These are phyloP conservation scores for Apus apus DNA, from an alignment of 2,113 vertebrate genomes.

Conservation along the genomic window DNA sequence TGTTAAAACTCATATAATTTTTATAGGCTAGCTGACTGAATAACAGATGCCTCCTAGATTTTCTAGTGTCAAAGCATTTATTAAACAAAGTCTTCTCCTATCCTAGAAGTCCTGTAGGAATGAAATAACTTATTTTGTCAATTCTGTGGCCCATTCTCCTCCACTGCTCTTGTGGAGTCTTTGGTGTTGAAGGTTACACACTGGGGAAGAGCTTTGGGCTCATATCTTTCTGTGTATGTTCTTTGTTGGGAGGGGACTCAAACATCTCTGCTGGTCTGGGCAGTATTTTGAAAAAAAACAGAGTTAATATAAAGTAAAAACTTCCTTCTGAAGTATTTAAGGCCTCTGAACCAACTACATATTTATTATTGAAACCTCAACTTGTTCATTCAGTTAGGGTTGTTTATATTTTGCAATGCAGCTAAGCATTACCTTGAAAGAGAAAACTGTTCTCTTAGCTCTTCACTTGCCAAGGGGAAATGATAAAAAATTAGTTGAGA, in stretches of 20 bases:
- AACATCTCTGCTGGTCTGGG: too few relatives aligned
- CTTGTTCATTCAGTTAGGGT: too few relatives aligned
- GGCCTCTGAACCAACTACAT: too few relatives aligned
- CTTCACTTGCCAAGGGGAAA: neutral
- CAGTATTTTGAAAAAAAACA: too few relatives aligned
- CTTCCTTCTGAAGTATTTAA: too few relatives aligned
- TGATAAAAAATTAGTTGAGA: neutral
- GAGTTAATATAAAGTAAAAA: too few relatives aligned
- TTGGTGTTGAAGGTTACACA: too few relatives aligned
- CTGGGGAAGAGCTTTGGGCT: too few relatives aligned
- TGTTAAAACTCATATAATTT: conserved; percentile 81
- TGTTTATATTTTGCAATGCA: too few relatives aligned
- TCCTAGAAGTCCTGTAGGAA: neutral
- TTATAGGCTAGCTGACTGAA: conserved; percentile 75
- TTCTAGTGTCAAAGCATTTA: neutral
- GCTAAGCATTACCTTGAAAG: neutral
- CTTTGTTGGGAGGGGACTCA: too few relatives aligned
- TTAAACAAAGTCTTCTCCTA: neutral
- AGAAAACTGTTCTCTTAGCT: neutral
- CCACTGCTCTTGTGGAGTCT: too few relatives aligned
- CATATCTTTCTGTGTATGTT: neutral
- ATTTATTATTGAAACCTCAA: too few relatives aligned
- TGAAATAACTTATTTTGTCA: neutral
- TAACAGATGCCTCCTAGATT: conserved; percentile 48
- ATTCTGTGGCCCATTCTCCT: neutral